Evolutionary conservation across 2,113 vertebrate genomes (phyloP).

Genomic region (Thomomys bottae): DNA sequence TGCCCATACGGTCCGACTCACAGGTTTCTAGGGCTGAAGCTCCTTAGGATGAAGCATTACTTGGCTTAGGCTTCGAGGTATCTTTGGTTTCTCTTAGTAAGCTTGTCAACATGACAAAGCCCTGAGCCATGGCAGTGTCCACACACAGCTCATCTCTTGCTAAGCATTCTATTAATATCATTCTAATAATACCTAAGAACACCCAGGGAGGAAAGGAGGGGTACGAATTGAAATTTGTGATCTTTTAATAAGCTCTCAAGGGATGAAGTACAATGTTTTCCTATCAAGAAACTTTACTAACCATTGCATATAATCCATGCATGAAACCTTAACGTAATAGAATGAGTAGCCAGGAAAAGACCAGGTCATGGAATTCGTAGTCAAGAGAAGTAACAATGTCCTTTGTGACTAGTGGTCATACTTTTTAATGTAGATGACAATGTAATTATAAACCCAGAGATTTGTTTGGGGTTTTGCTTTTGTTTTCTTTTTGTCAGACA

Average conservation of each 20-base stretch:
- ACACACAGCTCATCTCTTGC: background rate
- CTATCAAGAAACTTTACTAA: background rate
- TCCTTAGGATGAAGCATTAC: background rate
- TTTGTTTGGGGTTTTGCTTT: too few relatives aligned
- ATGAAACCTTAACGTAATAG: background rate
- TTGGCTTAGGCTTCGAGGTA: background rate
- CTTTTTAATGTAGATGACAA: slow-evolving; percentile 32
- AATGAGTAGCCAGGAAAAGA: background rate
- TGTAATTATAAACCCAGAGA: slow-evolving; percentile 27
- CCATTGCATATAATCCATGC: background rate
- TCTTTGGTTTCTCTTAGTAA: background rate
- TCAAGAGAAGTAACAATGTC: background rate
- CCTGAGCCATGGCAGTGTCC: background rate
- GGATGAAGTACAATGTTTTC: slow-evolving; percentile 3
- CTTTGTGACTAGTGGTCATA: background rate
- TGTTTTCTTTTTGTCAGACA: too few relatives aligned
- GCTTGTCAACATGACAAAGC: background rate
- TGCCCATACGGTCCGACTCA: background rate
- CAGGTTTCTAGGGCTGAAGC: background rate
- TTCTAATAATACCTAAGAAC: background rate
- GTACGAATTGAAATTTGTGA: slow-evolving; percentile 9
- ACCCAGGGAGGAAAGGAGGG: background rate
- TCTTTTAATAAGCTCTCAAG: background rate
- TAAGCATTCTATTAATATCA: background rate
- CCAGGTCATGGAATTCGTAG: background rate